These are phyloP conservation scores for Zophobas atratus DNA, from an alignment of 1,140 invertebrate species.

Conservation along the genomic window DNA sequence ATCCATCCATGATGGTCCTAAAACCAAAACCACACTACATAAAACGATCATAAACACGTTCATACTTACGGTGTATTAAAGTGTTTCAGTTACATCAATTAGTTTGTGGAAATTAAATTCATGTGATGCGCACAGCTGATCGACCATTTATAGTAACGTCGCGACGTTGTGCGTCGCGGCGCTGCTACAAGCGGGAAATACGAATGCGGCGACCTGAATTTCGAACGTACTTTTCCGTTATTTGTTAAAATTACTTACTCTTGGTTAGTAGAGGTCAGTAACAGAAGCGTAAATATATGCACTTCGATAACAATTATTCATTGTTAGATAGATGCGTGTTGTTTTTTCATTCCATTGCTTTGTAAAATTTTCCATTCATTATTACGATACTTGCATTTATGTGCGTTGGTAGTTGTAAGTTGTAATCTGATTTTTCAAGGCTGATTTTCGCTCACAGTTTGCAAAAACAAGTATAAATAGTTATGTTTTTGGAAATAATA, in stretches of 20 bases:
- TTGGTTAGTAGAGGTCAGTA: too few relatives aligned
- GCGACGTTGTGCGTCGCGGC: constrained; percentile 39
- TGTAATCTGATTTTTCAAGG: too few relatives aligned
- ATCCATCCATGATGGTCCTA: constrained; percentile 55
- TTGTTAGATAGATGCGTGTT: too few relatives aligned
- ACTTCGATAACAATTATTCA: too few relatives aligned
- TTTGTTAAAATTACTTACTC: not conserved
- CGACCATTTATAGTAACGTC: constrained; percentile 33
- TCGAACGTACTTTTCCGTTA: not conserved
- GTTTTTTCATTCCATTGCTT: too few relatives aligned
- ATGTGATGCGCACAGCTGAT: constrained; percentile 45
- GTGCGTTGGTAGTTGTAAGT: too few relatives aligned
- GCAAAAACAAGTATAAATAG: too few relatives aligned
- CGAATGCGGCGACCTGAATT: not conserved
- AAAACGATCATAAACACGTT: not conserved
- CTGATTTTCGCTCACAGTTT: too few relatives aligned
- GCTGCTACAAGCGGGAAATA: constrained; percentile 1
- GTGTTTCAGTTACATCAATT: constrained; percentile 9
- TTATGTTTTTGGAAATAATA: too few relatives aligned
- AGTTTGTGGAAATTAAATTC: constrained; percentile 10
- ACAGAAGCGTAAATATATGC: too few relatives aligned
- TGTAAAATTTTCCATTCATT: too few relatives aligned
- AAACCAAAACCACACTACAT: not conserved
- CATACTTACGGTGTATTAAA: not conserved
- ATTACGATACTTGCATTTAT: too few relatives aligned